Base-by-base conservation (phyloP, 2,888 invertebrate species). In the Oxytorus armatus region DNA sequence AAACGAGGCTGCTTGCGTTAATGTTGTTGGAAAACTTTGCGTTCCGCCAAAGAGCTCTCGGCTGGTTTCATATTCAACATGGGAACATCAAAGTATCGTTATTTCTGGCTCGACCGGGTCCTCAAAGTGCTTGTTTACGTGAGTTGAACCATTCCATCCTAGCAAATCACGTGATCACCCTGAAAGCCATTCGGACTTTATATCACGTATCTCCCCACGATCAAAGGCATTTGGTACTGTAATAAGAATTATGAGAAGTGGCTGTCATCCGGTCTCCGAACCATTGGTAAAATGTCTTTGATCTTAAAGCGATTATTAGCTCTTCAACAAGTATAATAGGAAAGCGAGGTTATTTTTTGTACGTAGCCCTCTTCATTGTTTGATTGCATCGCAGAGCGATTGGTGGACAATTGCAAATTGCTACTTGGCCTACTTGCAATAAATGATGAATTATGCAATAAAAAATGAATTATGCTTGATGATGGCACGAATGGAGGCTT, bases 21-120 rank as follows among this genome's bases (percentile, higher is more conserved):
- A 70, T 49, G 49, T 49, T 49, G 29, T 53, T 29, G 65, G 44
- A 74, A 74, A 74, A 74, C 65, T 74, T 74, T 16, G 23, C 51
- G 33, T 36, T 23, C n/a, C 61, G 39, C 33, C 33, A 29, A 51
- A 39, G 10, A 36, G 47, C 33, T 55, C 44, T 53, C 44, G 14
- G 33, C 33, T 55, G 33, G 44, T 57, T 63, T 55, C 36, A 25
- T 55, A 55, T 55, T 53, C 33, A 10, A 47, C 29, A 29, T 55
- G 29, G 55, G 57, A 63, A 74, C 44, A 65, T 57, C 42, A 55
- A 53, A 65, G 65, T 65, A 29, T 65, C 55, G n/a, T 65, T 65
- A 74, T 29, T 25, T 14, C 14, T 14, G 29, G 3, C 3, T 21
- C 36, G 0, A 18, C 4, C 29, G 8, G 18, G 18, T 53, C 10